Base-by-base conservation (phyloP, 1,140 invertebrate species). In the Caenorhabditis tropicalis region DNA sequence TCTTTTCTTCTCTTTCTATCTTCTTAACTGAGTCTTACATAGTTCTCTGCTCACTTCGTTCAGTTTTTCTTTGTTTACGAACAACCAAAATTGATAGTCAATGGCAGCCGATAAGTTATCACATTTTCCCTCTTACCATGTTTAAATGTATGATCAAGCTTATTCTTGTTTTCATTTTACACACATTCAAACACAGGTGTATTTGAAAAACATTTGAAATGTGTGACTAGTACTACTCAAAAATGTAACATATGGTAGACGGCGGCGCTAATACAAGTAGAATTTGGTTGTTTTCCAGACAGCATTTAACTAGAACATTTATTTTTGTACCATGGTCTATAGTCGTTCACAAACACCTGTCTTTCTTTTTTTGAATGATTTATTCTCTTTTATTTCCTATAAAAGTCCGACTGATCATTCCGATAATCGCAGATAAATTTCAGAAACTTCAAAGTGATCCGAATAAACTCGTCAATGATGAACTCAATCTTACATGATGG, bases 401-500 rank as follows among this genome's bases (percentile, higher is more conserved):
- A n/a, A n/a, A n/a, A n/a, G n/a, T n/a, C n/a, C n/a, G n/a, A n/a
- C n/a, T n/a, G n/a, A n/a, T n/a, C n/a, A n/a, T n/a, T n/a, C n/a
- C n/a, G n/a, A n/a, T n/a, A n/a, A n/a, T n/a, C n/a, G n/a, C n/a
- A n/a, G n/a, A n/a, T n/a, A n/a, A n/a, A n/a, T n/a, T n/a, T n/a
- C n/a, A n/a, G n/a, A n/a, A n/a, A n/a, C n/a, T n/a, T n/a, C n/a
- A n/a, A n/a, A n/a, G n/a, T n/a, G n/a, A n/a, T n/a, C n/a, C n/a
- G n/a, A n/a, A n/a, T n/a, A n/a, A n/a, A n/a, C n/a, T 51, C 19
- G 6, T 51, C 58, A 24, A 65, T 5, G 15, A 74, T 74, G 65
- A 74, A 74, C 65, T 74, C 65, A 43, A 74, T 74, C 19, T 4
- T n/a, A 9, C 65, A 74, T 29, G 65, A 43, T 29, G 65, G 65